phyloP scores from a whole-genome alignment of 2,888 invertebrate genomes.

The Paralinhomoeus sp. region DNA sequence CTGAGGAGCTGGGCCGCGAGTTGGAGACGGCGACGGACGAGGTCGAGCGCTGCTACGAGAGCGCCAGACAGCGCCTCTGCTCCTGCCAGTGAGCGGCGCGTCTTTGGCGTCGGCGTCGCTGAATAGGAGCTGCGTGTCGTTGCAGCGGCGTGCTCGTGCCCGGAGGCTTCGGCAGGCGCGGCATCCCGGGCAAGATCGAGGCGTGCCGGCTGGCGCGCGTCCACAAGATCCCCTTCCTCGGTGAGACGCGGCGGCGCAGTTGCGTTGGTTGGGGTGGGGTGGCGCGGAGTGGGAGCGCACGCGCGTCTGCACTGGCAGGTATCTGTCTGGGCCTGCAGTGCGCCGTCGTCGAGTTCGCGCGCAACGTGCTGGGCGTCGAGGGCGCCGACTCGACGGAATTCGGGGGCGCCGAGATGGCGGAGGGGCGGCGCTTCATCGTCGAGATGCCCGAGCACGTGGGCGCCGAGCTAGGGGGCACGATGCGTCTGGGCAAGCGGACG shows the following conservation, averaged over 20 bases:
- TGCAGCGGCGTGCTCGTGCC: slow-evolving; percentile 73
- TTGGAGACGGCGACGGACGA: too few relatives aligned
- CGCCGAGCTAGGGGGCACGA: slow-evolving; percentile 74
- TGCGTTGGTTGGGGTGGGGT: neutral
- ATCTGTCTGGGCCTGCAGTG: slow-evolving; percentile 95
- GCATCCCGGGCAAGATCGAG: slow-evolving; percentile 80
- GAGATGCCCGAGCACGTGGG: slow-evolving; percentile 97
- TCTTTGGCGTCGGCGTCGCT: too few relatives aligned
- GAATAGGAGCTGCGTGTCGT: too few relatives aligned
- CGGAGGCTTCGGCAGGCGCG: slow-evolving; percentile 86
- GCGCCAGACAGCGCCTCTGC: too few relatives aligned
- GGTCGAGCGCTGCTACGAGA: too few relatives aligned
- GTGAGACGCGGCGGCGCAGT: slow-evolving; percentile 33
- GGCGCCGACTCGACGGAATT: slow-evolving; percentile 72
- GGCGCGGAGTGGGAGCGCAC: neutral
- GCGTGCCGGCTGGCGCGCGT: slow-evolving; percentile 78
- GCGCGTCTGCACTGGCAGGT: slow-evolving; percentile 18
- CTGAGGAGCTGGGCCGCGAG: too few relatives aligned
- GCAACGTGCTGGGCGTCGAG: slow-evolving; percentile 51
- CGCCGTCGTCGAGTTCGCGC: slow-evolving; percentile 74
- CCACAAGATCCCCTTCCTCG: slow-evolving; percentile 68
- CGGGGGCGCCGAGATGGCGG: slow-evolving; percentile 25
- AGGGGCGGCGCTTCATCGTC: slow-evolving; percentile 36
- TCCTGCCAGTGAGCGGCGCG: too few relatives aligned
- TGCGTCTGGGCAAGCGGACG: slow-evolving; percentile 78